Conservation (phyloP, 1,140 invertebrate species). For the Spodoptera frugiperda region DNA sequence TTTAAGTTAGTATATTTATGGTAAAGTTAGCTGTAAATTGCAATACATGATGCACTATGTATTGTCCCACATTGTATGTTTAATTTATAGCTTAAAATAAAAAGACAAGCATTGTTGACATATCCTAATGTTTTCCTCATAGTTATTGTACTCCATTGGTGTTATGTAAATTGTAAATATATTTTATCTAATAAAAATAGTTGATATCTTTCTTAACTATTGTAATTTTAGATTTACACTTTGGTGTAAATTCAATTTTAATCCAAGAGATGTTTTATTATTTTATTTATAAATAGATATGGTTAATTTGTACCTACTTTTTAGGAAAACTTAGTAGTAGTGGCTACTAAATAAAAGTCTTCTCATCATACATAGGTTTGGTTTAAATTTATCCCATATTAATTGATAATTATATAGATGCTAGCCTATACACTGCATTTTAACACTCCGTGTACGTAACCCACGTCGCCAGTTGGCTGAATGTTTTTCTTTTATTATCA, state of each 20-base stretch:
- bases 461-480: no score
- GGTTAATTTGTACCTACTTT: constrained; percentile 21
- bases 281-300: constrained; percentile 6
- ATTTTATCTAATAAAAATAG: constrained; percentile 35
- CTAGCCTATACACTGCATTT: no score
- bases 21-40: not conserved
- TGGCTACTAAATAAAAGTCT: constrained; percentile 23
- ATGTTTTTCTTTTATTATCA: no score
- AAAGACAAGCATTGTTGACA: constrained; percentile 39
- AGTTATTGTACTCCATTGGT: constrained; percentile 16
- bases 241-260: constrained; percentile 9
- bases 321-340: constrained; percentile 15
- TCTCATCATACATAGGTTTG: not conserved
- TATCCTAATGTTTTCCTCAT: constrained; percentile 39
- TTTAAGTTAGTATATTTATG: not conserved
- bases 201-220: constrained; percentile 30
- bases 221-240: constrained; percentile 29
- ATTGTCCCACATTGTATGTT: constrained; percentile 26
- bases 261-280: constrained; percentile 26
- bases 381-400: not conserved
- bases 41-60: not conserved
- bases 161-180: constrained; percentile 38
- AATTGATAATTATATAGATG: no score
- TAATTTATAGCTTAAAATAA: constrained; percentile 38
- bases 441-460: no score